A percentile compares a stretch with the other conserved stretches of the same genome.
These are phyloP conservation scores for Schizopygopsis pylzovi DNA, from an alignment of 2,797 vertebrate genomes.

Conservation along the genomic window DNA sequence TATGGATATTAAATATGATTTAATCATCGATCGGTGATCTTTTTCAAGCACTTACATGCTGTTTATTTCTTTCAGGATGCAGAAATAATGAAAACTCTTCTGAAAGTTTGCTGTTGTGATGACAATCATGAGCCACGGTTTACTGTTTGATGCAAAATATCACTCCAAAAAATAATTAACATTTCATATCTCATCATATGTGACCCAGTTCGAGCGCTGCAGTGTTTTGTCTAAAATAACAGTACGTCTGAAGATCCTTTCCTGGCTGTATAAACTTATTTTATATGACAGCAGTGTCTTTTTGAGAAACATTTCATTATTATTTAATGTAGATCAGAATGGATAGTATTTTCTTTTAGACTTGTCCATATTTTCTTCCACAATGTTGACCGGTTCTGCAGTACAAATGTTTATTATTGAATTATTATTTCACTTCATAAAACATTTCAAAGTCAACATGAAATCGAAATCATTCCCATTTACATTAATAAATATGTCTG, in stretches of 20 bases:
- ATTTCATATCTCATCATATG: not conserved
- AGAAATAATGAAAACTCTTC: not conserved
- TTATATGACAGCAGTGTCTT: conserved; percentile 19
- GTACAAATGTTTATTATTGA: not conserved
- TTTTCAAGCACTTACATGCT: not conserved
- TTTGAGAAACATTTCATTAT: conserved; percentile 6
- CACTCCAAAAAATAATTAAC: not conserved
- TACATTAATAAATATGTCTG: not conserved
- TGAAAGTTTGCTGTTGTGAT: not conserved
- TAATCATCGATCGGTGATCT: not conserved
- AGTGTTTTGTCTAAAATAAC: conserved; percentile 7
- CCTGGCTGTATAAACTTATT: conserved; percentile 4
- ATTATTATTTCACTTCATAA: not conserved
- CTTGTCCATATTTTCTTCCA: not conserved
- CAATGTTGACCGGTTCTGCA: not conserved
- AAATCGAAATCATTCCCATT: conserved; percentile 7
- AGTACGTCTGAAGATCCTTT: conserved; percentile 18
- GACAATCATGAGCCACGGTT: not conserved
- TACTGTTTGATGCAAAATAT: not conserved
- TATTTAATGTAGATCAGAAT: conserved; percentile 18
- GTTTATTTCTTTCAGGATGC: not conserved
- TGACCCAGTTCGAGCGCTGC: conserved; percentile 9
- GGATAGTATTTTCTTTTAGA: not conserved
- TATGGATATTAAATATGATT: not conserved
- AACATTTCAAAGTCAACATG: not conserved